Percentiles rank a stretch among this genome's conserved stretches.
phyloP scores from a whole-genome alignment of 2,113 vertebrate genomes.

The Mellivora capensis region DNA sequence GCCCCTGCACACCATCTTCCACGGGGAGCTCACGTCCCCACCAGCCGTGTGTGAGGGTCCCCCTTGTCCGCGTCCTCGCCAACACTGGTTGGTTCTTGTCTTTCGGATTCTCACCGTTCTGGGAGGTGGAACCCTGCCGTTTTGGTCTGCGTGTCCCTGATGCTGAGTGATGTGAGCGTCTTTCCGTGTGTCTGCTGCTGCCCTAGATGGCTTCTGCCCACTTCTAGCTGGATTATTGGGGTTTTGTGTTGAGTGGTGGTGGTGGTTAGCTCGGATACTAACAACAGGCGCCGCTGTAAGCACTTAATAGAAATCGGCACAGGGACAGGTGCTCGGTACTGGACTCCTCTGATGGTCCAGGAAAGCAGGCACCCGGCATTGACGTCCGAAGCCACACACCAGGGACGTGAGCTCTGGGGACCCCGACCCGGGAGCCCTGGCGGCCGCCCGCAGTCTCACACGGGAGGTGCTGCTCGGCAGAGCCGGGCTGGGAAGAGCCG shows the following conservation, averaged over 20 bases:
- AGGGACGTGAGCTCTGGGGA: accelerated
- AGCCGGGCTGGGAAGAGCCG: background rate
- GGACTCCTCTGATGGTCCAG: background rate
- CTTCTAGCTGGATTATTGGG: background rate
- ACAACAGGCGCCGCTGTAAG: background rate
- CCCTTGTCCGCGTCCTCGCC: accelerated
- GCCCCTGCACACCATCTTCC: background rate
- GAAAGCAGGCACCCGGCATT: background rate
- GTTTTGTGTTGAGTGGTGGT: background rate
- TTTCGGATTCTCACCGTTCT: background rate
- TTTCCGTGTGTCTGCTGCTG: background rate
- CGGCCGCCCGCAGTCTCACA: accelerated
- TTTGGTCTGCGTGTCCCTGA: background rate
- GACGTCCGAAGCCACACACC: background rate
- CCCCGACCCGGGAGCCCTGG: background rate
- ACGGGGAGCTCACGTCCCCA: background rate
- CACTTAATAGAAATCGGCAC: background rate
- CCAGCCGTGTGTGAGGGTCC: background rate
- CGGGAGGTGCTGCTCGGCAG: background rate
- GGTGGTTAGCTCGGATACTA: background rate
- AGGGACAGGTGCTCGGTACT: background rate
- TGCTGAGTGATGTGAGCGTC: background rate
- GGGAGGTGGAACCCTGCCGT: background rate
- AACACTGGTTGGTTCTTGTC: background rate
- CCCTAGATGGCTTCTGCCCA: background rate